These are phyloP conservation scores for Rhinogobius similis DNA, from an alignment of 2,113 vertebrate genomes.

Conservation along the genomic window DNA sequence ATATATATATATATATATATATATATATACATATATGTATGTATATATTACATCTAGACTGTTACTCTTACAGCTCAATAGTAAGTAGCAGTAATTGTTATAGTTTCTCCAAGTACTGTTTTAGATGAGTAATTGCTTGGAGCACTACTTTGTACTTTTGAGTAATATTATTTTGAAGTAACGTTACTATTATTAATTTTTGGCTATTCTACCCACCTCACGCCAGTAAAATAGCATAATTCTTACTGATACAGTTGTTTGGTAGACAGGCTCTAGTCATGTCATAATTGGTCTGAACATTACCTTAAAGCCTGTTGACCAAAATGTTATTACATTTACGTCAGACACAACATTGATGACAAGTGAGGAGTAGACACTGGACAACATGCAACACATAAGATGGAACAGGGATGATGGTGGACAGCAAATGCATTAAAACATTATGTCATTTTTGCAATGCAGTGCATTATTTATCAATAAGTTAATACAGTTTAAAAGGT, in stretches of 20 bases:
- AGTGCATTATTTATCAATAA: background rate
- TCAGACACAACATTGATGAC: slow-evolving; percentile 62
- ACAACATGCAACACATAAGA: slow-evolving; percentile 68
- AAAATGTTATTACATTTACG: slow-evolving; percentile 63
- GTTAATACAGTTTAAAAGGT: background rate
- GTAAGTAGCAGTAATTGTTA: too few species aligned
- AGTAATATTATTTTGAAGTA: too few species aligned
- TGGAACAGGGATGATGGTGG: slow-evolving; percentile 23
- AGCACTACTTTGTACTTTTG: too few species aligned
- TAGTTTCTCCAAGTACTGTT: too few species aligned
- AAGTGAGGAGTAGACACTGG: slow-evolving; percentile 59
- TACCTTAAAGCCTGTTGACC: slow-evolving; percentile 70
- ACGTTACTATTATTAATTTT: too few species aligned
- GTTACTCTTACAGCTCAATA: too few species aligned
- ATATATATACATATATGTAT: too few species aligned
- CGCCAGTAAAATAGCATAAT: slow-evolving; percentile 26
- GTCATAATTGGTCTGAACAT: background rate
- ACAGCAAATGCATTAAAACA: slow-evolving; percentile 12
- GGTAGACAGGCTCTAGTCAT: slow-evolving; percentile 70
- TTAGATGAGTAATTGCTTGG: too few species aligned
- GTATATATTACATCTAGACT: too few species aligned
- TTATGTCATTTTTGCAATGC: background rate
- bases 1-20: too few species aligned
- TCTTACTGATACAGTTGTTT: slow-evolving; percentile 37
- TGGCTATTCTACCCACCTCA: too few species aligned